These are phyloP conservation scores for Allophyes oxyacanthae DNA, from an alignment of 2,888 invertebrate species.

Conservation along the genomic window DNA sequence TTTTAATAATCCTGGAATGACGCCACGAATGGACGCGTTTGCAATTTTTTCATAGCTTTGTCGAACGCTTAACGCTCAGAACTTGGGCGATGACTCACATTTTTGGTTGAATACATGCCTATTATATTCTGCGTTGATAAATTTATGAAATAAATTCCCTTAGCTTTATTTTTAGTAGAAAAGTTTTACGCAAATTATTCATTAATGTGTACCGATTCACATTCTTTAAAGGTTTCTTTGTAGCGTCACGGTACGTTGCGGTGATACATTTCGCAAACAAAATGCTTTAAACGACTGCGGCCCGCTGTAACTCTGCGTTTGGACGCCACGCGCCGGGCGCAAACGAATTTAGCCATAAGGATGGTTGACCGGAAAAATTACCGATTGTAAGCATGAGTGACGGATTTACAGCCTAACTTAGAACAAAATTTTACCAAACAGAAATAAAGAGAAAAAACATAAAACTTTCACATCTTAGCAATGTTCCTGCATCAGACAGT, in stretches of 20 bases:
- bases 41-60: constrained; percentile 71
- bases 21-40: constrained; percentile 62
- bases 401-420: too few species aligned
- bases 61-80: constrained; percentile 61
- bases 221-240: neutral
- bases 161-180: constrained; percentile 23
- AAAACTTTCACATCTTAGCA: too few species aligned
- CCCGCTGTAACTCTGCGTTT: too few species aligned
- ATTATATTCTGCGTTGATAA: constrained; percentile 32
- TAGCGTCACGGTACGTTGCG: neutral
- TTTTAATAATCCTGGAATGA: constrained; percentile 80
- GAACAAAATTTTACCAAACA: too few species aligned
- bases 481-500: too few species aligned
- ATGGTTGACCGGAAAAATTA: too few species aligned
- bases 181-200: constrained; percentile 8
- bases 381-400: too few species aligned
- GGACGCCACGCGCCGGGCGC: too few species aligned
- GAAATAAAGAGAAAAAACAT: too few species aligned
- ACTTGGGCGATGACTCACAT: constrained; percentile 63
- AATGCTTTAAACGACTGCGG: too few species aligned
- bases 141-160: constrained; percentile 48
- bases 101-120: constrained; percentile 54
- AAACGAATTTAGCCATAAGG: too few species aligned
- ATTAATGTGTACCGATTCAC: neutral
- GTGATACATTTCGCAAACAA: too few species aligned